A percentile compares a stretch with the other conserved stretches of the same genome.
Conservation (phyloP, 1,140 invertebrate genomes). For the Achroia grisella region DNA sequence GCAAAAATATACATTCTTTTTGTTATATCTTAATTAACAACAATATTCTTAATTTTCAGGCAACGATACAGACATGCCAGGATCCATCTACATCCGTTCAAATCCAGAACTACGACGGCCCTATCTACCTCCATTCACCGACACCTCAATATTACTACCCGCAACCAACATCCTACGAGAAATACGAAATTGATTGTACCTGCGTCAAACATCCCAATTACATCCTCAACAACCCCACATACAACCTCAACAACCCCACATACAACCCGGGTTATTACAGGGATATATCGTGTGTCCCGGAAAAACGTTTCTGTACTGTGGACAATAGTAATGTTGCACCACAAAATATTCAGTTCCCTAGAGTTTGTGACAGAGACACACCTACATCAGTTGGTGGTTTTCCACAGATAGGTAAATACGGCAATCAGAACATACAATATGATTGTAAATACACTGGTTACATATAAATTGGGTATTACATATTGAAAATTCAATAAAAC, state of each 20-base stretch:
- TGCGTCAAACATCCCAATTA: constrained; percentile 2
- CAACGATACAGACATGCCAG: constrained; percentile 6
- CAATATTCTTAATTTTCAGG: constrained; percentile 23
- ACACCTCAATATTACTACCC: not conserved
- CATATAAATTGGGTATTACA: not conserved
- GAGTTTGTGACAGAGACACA: not conserved
- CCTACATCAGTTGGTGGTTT: not conserved
- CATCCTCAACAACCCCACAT: not conserved
- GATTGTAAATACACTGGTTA: not conserved
- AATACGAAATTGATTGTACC: not conserved
- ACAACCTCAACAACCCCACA: not conserved
- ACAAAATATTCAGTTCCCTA: not conserved
- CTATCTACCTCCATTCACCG: constrained; percentile 2
- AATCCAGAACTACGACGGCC: constrained; percentile 39
- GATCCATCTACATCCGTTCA: constrained; percentile 22
- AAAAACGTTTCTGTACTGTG: no score
- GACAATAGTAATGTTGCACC: no score
- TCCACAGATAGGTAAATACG: not conserved
- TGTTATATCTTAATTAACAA: not conserved
- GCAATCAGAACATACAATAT: not conserved
- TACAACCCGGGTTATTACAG: no score
- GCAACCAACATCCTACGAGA: not conserved
- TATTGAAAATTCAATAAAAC: no score
- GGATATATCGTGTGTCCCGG: no score
- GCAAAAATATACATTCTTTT: not conserved